Conservation (phyloP, 2,113 vertebrate genomes). For the Sinosuthora webbiana region DNA sequence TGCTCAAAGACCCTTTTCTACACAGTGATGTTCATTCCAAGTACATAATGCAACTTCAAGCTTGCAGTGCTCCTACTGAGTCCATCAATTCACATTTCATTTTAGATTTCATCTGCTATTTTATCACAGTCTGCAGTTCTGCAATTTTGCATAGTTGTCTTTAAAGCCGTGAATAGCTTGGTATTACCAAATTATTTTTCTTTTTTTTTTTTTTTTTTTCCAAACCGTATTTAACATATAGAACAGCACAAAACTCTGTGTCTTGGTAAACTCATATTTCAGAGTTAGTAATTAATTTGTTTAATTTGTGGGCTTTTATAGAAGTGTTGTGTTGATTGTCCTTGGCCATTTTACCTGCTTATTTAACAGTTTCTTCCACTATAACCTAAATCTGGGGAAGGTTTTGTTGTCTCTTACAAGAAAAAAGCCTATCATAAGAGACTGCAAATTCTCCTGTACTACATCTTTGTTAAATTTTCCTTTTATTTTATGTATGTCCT, state of each 20-base stretch:
- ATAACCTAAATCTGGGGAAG: background rate
- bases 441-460: accelerated
- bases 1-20: background rate
- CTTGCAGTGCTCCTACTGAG: background rate
- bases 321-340: background rate
- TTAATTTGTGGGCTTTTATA: background rate
- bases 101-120: background rate
- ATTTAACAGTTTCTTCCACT: background rate
- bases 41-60: background rate
- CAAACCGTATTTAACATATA: background rate
- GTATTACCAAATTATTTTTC: background rate
- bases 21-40: background rate
- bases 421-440: background rate
- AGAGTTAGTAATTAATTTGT: background rate
- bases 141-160: background rate
- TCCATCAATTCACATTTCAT: background rate
- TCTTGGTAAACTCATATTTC: background rate
- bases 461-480: background rate
- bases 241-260: background rate
- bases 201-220: background rate
- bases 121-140: background rate
- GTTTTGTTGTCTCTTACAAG: background rate
- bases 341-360: background rate
- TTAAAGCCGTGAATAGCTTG: background rate
- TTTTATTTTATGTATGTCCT: background rate